phyloP scores from a whole-genome alignment of 2,888 invertebrate species.

The Agapostemon virescens region DNA sequence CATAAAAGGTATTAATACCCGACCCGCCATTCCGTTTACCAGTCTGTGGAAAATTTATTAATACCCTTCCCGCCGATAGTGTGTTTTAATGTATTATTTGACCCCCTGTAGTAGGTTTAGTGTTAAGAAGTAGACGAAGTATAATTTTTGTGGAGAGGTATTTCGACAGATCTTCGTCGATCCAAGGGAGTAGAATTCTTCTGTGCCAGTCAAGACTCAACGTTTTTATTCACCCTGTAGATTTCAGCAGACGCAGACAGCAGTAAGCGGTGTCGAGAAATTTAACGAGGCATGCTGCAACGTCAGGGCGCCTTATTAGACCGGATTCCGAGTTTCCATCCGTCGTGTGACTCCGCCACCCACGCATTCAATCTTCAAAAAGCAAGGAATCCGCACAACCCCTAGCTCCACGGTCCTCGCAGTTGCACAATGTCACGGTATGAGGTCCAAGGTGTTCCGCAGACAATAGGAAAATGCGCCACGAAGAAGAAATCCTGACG shows the following conservation, averaged over 20 bases:
- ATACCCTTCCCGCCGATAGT: too few species aligned
- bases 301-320: conserved; percentile 59
- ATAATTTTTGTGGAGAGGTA: too few species aligned
- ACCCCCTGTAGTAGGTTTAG: too few species aligned
- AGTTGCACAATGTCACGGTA: conserved; percentile 77
- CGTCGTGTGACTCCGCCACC: conserved; percentile 71
- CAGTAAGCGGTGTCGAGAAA: conserved; percentile 30
- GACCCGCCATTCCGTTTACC: too few species aligned
- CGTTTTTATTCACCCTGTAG: too few species aligned
- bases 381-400: conserved; percentile 66
- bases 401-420: conserved; percentile 65
- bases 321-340: conserved; percentile 46
- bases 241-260: background rate
- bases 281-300: conserved; percentile 51
- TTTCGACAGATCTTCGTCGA: too few species aligned
- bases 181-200: too few species aligned
- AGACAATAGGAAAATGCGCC: conserved; percentile 58
- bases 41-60: too few species aligned
- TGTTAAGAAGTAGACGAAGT: too few species aligned
- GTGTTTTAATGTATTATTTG: too few species aligned
- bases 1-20: too few species aligned
- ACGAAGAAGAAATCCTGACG: conserved; percentile 67
- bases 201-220: too few species aligned
- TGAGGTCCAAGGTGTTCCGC: conserved; percentile 79
- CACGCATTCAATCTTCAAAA: conserved; percentile 73